These are phyloP conservation scores for Ophioderma brevispina DNA, from an alignment of 35 echinoderm and acorn worm genomes.

Conservation along the genomic window DNA sequence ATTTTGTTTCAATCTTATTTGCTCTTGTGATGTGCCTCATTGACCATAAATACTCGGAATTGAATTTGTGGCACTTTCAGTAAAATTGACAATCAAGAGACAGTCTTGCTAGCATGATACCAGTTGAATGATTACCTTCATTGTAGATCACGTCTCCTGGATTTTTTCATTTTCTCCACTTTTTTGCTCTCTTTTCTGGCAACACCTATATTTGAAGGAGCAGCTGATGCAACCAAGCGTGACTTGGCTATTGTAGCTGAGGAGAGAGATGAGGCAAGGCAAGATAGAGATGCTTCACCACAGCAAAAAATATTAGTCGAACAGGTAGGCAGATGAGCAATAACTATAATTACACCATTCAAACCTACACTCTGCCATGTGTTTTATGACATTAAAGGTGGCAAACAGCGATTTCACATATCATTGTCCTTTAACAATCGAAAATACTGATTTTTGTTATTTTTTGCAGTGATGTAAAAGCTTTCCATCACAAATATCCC, in stretches of 20 bases:
- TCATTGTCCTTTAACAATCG: too few species aligned
- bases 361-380: too few species aligned
- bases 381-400: too few species aligned
- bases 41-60: background rate
- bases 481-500: too few species aligned
- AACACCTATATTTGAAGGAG: slow-evolving; percentile 25
- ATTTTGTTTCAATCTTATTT: too few species aligned
- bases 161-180: too few species aligned
- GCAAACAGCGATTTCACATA: too few species aligned
- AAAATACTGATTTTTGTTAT: too few species aligned
- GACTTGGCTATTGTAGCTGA: slow-evolving; percentile 16
- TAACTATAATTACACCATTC: too few species aligned
- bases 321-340: background rate
- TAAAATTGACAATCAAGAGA: background rate
- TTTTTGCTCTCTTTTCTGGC: background rate
- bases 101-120: background rate
- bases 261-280: slow-evolving; percentile 23
- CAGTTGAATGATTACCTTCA: too few species aligned
- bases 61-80: background rate
- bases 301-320: background rate
- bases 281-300: background rate
- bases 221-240: slow-evolving; percentile 30
- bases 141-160: too few species aligned
- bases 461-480: too few species aligned
- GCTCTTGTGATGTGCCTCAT: background rate